These are phyloP conservation scores for Porites rus DNA, from an alignment of 92 coral and sea anemone genomes.

Conservation along the genomic window DNA sequence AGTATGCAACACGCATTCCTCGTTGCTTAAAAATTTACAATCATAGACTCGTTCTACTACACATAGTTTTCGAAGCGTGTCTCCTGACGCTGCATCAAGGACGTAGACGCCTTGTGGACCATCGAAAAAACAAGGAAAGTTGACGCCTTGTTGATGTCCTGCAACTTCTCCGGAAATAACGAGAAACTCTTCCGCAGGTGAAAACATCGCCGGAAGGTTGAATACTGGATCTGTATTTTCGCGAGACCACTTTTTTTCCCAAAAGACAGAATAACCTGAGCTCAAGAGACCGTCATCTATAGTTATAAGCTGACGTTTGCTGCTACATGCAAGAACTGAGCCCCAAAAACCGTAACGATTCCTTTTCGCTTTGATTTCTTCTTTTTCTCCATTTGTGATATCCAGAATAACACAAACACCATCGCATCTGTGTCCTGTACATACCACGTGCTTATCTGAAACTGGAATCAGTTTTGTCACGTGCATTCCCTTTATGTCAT, in stretches of 20 bases:
- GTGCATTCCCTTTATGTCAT: not conserved
- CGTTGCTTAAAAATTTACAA: constrained; percentile 1
- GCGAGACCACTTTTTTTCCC: not conserved
- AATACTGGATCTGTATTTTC: too few relatives aligned
- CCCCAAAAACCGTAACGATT: not conserved
- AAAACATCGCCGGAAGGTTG: not conserved
- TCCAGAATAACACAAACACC: not conserved
- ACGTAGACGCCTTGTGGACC: not conserved
- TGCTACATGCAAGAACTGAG: not conserved
- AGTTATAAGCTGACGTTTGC: constrained; percentile 1
- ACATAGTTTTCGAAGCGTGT: not conserved
- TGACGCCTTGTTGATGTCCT: not conserved
- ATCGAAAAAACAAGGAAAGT: too few relatives aligned
- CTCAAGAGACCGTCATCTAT: not conserved
- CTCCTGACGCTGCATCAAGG: constrained; percentile 1
- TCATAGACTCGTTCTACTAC: not conserved
- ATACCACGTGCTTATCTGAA: constrained; percentile 10
- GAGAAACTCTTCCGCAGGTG: not conserved
- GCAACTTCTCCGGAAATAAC: not conserved
- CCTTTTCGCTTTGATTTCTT: not conserved
- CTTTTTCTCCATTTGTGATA: not conserved
- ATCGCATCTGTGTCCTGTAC: too few relatives aligned
- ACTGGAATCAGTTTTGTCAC: not conserved
- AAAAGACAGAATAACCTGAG: not conserved
- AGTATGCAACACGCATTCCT: not conserved